Evolutionary conservation across 2,888 invertebrate species (phyloP), one percentile per base, ranked within the genome.

Genomic region (Brachypterus glaber): DNA sequence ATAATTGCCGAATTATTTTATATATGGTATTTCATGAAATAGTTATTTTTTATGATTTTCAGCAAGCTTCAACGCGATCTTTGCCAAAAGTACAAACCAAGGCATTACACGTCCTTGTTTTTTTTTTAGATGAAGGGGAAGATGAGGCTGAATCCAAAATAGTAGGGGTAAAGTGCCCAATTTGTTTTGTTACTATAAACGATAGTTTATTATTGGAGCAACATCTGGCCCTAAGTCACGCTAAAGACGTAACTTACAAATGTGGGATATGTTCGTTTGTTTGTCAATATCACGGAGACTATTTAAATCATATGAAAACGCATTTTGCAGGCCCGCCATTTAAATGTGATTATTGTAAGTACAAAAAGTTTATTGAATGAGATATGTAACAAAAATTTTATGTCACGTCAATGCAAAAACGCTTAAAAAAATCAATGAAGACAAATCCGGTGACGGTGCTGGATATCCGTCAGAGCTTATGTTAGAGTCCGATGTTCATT

Each of bases 271-370:
- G 79, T 58, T 68, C 70, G n/a, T 77, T 73, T 58, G 71, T 72
- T 30, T 74, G 74, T 49, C 72, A 73, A 46, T 77, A 75, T 66
- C 76, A 76, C 51, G 68, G 73, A 18, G 71, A 73, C 48, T 77
- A 74, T 59, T 70, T 74, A 46, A 65, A 67, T 43, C 79, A 79
- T 52, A 73, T 77, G 71, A 72, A 71, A 50, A 65, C 63, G 15
- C 72, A 72, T 59, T 76, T 74, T 54, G 61, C 66, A 32, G 76
- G 77, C 12, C 76, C 76, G n/a, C 77, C 77, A n/a, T 77, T 69
- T 54, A 66, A 67, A 47, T 79, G 79, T 58, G 76, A 76, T 49
- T 66, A 64, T 36, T 79, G 79, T 68, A 57, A 60, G 59, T 52
- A 17, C 18, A 39, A 25, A 15, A 11, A 27, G 27, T 9, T 27